Percentiles rank a stretch among this genome's conserved stretches.
Evolutionary conservation across 2,113 vertebrate genomes (phyloP).

Genomic region (Chunga burmeisteri): DNA sequence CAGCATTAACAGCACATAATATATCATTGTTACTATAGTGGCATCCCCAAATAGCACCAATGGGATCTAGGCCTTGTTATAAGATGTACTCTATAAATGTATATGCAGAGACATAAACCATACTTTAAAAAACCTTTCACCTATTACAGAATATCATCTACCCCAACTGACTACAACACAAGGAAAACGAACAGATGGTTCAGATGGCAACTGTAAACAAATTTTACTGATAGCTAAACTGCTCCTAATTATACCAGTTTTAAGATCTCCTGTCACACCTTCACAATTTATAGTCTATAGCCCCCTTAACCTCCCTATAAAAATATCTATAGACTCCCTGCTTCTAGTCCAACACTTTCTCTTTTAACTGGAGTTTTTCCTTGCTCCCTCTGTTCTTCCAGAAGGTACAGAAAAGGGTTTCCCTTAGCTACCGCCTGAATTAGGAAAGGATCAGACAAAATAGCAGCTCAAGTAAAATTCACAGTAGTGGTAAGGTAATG

Average conservation of each 20-base stretch:
- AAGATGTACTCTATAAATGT: slow-evolving; percentile 3
- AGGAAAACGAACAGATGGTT: slow-evolving; percentile 43
- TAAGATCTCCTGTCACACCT: background rate
- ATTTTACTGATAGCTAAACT: slow-evolving; percentile 30
- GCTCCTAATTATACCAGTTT: background rate
- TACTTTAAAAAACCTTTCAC: slow-evolving; percentile 14
- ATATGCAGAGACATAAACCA: background rate
- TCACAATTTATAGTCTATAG: background rate
- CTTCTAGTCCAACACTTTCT: background rate
- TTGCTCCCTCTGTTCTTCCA: background rate
- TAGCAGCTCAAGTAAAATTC: background rate
- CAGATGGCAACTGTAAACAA: slow-evolving; percentile 22
- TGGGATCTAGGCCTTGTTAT: background rate
- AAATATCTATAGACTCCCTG: background rate
- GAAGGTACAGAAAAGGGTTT: background rate
- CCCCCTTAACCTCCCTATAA: background rate
- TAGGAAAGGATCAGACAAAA: background rate
- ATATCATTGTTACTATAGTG: background rate
- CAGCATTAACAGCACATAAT: background rate
- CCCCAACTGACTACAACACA: background rate
- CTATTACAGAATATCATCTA: background rate
- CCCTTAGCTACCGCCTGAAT: background rate
- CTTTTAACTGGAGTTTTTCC: background rate
- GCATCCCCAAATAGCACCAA: background rate
- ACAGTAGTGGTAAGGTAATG: rapidly evolving